Conservation (phyloP, 1,140 invertebrate species). For the Drosophila pectinifera region DNA sequence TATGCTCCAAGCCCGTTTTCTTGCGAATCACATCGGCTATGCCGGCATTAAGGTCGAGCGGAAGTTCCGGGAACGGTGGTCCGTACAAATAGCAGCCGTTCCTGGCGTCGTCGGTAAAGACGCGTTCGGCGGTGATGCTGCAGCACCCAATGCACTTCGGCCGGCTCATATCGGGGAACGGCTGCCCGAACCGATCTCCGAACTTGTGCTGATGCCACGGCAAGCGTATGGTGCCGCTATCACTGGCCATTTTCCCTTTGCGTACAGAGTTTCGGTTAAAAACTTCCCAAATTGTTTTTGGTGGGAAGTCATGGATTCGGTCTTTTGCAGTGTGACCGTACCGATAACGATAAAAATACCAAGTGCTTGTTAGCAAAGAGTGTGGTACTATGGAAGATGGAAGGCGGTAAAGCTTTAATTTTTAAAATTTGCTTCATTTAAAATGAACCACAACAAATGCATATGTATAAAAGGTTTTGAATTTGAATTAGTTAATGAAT, state of each 20-base stretch:
- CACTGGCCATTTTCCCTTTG: background rate
- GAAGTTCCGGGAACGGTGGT: slow-evolving; percentile 5
- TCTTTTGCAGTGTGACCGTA: background rate
- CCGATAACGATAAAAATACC: background rate
- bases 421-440: no score
- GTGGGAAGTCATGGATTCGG: background rate
- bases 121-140: slow-evolving; percentile 21
- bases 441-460: no score
- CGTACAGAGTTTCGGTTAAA: background rate
- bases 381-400: no score
- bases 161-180: slow-evolving; percentile 30
- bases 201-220: slow-evolving; percentile 22
- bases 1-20: slow-evolving; percentile 62
- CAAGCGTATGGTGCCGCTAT: background rate
- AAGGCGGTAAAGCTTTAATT: no score
- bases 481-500: no score
- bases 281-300: background rate
- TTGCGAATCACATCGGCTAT: slow-evolving; percentile 81
- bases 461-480: no score
- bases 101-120: slow-evolving; percentile 39
- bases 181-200: background rate
- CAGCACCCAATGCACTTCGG: slow-evolving; percentile 45
- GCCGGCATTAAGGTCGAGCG: slow-evolving; percentile 86
- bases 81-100: slow-evolving; percentile 29
- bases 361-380: no score